phyloP scores from a whole-genome alignment of 2,797 vertebrate species.

The Xenopus petersii region DNA sequence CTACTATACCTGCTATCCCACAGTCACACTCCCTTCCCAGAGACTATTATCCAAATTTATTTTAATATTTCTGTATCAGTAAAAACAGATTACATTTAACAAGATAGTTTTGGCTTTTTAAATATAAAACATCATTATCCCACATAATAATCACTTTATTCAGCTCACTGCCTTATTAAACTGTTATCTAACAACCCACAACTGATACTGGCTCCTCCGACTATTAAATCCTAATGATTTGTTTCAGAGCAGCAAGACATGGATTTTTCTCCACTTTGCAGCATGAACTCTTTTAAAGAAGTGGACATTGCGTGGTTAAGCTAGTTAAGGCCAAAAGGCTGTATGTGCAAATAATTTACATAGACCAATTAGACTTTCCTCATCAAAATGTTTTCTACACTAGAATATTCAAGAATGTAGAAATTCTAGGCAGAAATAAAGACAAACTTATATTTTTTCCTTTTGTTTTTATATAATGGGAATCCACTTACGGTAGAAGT shows the following conservation, averaged over 20 bases:
- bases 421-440: too few species aligned
- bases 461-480: too few species aligned
- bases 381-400: background rate
- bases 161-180: slow-evolving; percentile 20
- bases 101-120: slow-evolving; percentile 12
- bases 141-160: slow-evolving; percentile 22
- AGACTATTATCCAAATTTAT: too few species aligned
- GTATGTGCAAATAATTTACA: background rate
- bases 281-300: slow-evolving; percentile 2
- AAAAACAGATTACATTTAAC: slow-evolving; percentile 6
- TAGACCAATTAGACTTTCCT: background rate
- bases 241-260: slow-evolving; percentile 4
- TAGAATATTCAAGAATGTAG: background rate
- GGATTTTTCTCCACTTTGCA: background rate
- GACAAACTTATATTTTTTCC: too few species aligned
- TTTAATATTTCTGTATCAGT: slow-evolving; percentile 3
- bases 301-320: background rate
- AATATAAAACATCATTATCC: slow-evolving; percentile 17
- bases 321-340: background rate
- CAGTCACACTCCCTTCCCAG: too few species aligned
- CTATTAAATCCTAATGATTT: slow-evolving; percentile 24
- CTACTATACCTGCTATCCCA: too few species aligned
- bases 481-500: too few species aligned
- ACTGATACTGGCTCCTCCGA: background rate
- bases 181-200: slow-evolving; percentile 2